Conservation (phyloP, 2,888 invertebrate genomes). For the Clitarchus hookeri region DNA sequence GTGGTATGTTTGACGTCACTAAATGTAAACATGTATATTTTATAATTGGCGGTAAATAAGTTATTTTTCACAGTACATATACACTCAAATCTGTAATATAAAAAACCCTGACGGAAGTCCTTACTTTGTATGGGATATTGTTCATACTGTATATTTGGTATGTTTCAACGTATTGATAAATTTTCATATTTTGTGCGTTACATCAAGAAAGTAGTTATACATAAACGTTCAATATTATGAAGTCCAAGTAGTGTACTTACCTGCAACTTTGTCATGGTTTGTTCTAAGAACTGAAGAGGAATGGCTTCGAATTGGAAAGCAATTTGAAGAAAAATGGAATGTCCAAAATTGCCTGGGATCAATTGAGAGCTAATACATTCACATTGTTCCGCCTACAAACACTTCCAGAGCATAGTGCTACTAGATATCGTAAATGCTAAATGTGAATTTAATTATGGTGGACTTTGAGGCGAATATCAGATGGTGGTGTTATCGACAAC, state of each 20-base stretch:
- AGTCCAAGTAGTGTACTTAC: too few relatives aligned
- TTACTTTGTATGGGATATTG: not conserved
- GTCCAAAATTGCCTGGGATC: not conserved
- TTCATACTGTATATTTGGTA: not conserved
- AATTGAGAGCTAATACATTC: not conserved
- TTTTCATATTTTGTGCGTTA: not conserved
- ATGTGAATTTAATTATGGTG: conserved; percentile 10
- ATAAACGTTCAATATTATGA: too few relatives aligned
- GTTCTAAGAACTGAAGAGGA: not conserved
- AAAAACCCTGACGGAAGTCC: too few relatives aligned
- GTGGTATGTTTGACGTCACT: too few relatives aligned
- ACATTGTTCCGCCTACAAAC: not conserved
- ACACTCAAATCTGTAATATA: too few relatives aligned
- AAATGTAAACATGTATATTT: too few relatives aligned
- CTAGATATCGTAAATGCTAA: not conserved
- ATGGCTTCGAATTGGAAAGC: not conserved
- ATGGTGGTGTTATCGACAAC: not conserved
- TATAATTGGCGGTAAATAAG: too few relatives aligned
- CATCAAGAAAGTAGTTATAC: too few relatives aligned
- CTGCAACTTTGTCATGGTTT: not conserved
- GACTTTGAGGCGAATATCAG: not conserved
- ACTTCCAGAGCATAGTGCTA: not conserved
- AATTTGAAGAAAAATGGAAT: not conserved
- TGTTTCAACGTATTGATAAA: not conserved
- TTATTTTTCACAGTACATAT: too few relatives aligned